These are phyloP conservation scores for Drosophila burlai DNA, from an alignment of 1,140 invertebrate genomes.

Conservation along the genomic window DNA sequence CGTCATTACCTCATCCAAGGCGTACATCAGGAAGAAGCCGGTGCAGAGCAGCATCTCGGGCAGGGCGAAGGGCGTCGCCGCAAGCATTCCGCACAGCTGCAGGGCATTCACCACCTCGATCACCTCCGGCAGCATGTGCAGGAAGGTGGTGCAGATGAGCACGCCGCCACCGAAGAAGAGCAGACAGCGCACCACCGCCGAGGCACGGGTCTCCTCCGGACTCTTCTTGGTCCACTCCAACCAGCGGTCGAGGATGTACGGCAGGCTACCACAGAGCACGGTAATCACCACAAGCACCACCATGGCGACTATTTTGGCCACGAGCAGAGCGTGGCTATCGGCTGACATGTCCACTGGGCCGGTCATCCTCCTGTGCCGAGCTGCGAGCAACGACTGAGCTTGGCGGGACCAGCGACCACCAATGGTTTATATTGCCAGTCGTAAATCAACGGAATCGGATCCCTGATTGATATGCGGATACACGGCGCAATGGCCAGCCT, in stretches of 20 bases:
- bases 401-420: conserved; percentile 1
- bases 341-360: conserved; percentile 6
- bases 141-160: conserved; percentile 94
- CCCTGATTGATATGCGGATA: conserved; percentile 64
- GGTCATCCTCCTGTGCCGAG: conserved; percentile 47
- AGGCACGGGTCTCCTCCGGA: conserved; percentile 85
- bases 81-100: conserved; percentile 85
- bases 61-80: conserved; percentile 88
- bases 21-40: conserved; percentile 94
- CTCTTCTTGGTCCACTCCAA: conserved; percentile 87
- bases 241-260: conserved; percentile 88
- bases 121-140: conserved; percentile 96
- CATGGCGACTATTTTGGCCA: conserved; percentile 91
- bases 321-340: conserved; percentile 84
- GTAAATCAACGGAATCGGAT: conserved; percentile 53
- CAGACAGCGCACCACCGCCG: conserved; percentile 86
- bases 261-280: conserved; percentile 89
- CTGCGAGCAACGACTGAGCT: conserved; percentile 36
- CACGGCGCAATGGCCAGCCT: not conserved
- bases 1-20: conserved; percentile 93
- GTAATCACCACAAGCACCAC: conserved; percentile 89
- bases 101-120: conserved; percentile 88
- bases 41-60: conserved; percentile 90
- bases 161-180: conserved; percentile 96
- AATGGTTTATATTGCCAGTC: conserved; percentile 33